Percentiles rank a stretch among this genome's conserved stretches.
phyloP scores from a whole-genome alignment of 2,797 vertebrate species.

The Menidia menidia region DNA sequence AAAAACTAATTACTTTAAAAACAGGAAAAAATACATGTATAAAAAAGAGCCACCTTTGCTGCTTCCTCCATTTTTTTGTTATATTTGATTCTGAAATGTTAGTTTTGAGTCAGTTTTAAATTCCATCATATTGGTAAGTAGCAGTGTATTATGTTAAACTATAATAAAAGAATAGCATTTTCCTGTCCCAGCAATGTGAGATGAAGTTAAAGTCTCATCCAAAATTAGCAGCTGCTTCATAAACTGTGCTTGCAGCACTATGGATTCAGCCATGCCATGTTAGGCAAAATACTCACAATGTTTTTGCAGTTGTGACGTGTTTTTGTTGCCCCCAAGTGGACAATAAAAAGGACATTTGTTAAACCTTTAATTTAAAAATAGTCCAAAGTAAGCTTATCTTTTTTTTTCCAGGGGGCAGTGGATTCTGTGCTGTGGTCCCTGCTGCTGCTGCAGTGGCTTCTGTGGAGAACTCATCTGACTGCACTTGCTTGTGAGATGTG shows the following conservation, averaged over 20 bases:
- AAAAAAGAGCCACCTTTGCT: too few species aligned
- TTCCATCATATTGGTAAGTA: too few species aligned
- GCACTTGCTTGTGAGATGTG: constrained; percentile 5
- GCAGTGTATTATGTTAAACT: too few species aligned
- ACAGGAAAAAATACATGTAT: too few species aligned
- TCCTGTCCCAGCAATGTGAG: not conserved
- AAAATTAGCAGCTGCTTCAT: not conserved
- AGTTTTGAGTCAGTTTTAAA: too few species aligned
- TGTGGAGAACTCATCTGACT: constrained; percentile 6
- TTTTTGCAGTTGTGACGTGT: not conserved
- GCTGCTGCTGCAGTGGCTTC: constrained; percentile 27
- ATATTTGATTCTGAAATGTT: too few species aligned
- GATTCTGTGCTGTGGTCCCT: not conserved
- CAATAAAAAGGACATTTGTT: not conserved
- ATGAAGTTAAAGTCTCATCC: not conserved
- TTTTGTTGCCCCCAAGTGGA: constrained; percentile 15
- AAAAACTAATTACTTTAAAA: too few species aligned
- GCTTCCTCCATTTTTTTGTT: too few species aligned
- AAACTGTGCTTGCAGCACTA: too few species aligned
- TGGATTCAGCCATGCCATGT: too few species aligned
- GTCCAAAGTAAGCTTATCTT: not conserved
- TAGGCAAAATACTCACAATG: not conserved
- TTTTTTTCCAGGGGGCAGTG: not conserved
- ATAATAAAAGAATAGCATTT: not conserved
- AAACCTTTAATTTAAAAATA: not conserved